These are phyloP conservation scores for Melanotaenia nigrans DNA, from an alignment of 2,797 vertebrate genomes.

Conservation along the genomic window DNA sequence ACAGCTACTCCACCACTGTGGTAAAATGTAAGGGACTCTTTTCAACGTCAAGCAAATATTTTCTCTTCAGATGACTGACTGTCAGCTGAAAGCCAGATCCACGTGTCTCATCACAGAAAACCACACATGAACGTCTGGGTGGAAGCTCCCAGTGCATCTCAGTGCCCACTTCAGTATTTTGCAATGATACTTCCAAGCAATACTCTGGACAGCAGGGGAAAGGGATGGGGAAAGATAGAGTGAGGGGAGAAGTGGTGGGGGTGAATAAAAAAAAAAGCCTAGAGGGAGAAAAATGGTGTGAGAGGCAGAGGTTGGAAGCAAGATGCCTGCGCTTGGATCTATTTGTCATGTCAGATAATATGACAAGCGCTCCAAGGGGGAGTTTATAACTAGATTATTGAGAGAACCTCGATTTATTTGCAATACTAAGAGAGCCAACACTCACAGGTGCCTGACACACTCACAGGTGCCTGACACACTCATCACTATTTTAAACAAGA, in stretches of 20 bases:
- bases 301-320: constrained; percentile 28
- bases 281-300: constrained; percentile 25
- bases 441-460: constrained; percentile 36
- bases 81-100: constrained; percentile 33
- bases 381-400: constrained; percentile 75
- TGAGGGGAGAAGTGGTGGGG: neutral
- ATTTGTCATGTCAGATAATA: constrained; percentile 80
- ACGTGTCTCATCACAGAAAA: constrained; percentile 32
- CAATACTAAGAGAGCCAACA: constrained; percentile 56
- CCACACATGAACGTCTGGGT: constrained; percentile 33
- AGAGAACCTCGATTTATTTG: constrained; percentile 73
- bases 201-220: constrained; percentile 4
- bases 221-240: neutral
- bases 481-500: constrained; percentile 61
- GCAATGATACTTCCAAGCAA: neutral
- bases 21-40: constrained; percentile 11
- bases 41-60: constrained; percentile 42
- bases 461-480: constrained; percentile 38
- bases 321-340: constrained; percentile 51
- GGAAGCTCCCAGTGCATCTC: constrained; percentile 43
- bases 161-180: constrained; percentile 36
- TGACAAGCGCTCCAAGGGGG: constrained; percentile 67
- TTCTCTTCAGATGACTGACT: constrained; percentile 33
- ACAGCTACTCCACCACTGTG: constrained; percentile 37
- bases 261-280: constrained; percentile 9